Base-by-base conservation (phyloP, 2,888 invertebrate species). In the Ptychoptera contaminata region DNA sequence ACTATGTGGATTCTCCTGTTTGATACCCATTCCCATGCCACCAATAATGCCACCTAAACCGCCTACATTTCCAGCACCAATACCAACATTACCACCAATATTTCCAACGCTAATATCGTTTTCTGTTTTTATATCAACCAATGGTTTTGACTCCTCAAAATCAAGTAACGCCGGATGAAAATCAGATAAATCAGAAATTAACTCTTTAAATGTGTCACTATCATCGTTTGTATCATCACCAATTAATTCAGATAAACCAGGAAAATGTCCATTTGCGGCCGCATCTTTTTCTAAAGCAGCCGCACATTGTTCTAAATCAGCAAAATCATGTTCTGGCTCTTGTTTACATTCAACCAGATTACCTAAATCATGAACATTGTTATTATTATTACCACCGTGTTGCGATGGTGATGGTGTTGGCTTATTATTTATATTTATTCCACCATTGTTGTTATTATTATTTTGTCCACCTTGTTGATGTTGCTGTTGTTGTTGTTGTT, bases 111-210 rank as follows among this genome's bases (percentile, higher is more conserved):
- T 62, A 50, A 63, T 63, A 49, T 62, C 64, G 47, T 65, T 65
- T 48, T 65, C 65, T 4, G 63, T 64, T 50, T 66, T 66, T 46
- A 65, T 65, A 48, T 66, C 65, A 45, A 65, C 55, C 50, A 63
- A 50, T 29, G 63, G 64, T 47, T 65, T 65, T 35, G 34, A 34
- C 51, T 65, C 64, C 52, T 87, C 87, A 59, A 88, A 85, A 59
- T 86, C 84, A 74, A 87, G 82, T 55, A 87, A 79, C 59, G 86
- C 86, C 5, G 83, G 80, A 63, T 77, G 71, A 55, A 82, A 80
- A 57, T 83, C 85, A 47, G 83, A 82, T 59, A 90, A 82, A 65
- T 88, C 88, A 23, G 82, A 84, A 53, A 90, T 85, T 56, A 90
- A 76, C 62, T 87, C 85, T 63, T 88, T 86, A 60, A 90, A 82